Evolutionary conservation across 2,888 invertebrate genomes (phyloP).

Genomic region (Lasioglossum lativentre): DNA sequence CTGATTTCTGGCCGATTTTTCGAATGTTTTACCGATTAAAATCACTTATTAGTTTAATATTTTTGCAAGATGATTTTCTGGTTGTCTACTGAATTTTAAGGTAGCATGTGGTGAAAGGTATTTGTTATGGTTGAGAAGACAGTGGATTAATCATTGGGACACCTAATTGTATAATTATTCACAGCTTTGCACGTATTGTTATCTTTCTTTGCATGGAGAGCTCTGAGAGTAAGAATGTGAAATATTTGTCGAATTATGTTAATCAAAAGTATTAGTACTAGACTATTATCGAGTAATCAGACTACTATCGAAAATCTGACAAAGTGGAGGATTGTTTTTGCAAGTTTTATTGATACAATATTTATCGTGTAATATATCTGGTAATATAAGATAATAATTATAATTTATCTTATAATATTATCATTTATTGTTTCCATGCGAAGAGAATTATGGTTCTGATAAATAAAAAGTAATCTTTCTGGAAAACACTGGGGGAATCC

Average conservation of each 20-base stretch:
- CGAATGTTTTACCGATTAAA: not conserved
- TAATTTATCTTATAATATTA: no score
- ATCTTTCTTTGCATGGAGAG: constrained; percentile 5
- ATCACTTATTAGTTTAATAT: not conserved
- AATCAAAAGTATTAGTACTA: not conserved
- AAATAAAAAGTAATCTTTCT: not conserved
- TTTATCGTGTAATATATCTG: not conserved
- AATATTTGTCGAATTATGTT: not conserved
- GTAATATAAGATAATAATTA: not conserved
- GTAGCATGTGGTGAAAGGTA: not conserved
- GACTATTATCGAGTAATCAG: not conserved
- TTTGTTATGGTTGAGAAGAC: not conserved
- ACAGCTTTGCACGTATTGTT: not conserved
- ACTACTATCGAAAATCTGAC: not conserved
- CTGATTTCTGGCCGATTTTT: not conserved
- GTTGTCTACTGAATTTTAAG: not conserved
- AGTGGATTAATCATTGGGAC: not conserved
- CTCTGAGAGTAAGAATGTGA: not conserved
- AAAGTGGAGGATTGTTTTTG: not conserved
- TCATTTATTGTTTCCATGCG: not conserved
- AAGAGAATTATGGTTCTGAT: not conserved
- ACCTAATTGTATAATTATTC: not conserved
- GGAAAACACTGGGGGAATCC: not conserved
- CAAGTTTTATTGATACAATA: not conserved
- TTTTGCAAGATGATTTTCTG: not conserved